Evolutionary conservation across 2,113 vertebrate species (phyloP).

Genomic region (Brachypteracias leptosomus): DNA sequence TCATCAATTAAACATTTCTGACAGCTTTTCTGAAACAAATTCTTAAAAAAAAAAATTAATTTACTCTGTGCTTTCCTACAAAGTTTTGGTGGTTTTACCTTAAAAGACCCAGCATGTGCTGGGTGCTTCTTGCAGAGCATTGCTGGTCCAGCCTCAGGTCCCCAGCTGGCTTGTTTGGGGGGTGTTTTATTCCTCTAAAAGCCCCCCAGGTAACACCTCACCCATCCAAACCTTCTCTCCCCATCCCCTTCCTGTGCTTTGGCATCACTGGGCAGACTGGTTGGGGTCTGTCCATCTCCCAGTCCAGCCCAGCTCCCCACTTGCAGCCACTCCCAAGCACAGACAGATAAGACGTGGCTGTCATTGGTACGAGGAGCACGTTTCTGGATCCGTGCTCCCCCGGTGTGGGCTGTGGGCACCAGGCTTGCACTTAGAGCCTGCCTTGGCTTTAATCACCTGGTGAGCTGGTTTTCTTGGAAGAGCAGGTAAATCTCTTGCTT

Average conservation of each 20-base stretch:
- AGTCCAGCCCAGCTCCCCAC: background rate
- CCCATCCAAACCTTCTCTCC: rapidly evolving
- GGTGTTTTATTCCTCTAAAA: background rate
- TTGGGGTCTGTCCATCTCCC: background rate
- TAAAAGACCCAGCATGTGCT: background rate
- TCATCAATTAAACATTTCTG: slow-evolving; percentile 70
- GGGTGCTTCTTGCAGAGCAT: rapidly evolving
- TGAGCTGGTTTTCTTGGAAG: background rate
- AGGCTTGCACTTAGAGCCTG: background rate
- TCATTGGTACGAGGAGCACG: rapidly evolving
- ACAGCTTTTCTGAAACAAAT: slow-evolving; percentile 57
- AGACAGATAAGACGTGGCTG: rapidly evolving
- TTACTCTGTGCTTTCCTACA: background rate
- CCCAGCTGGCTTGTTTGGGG: too few relatives aligned
- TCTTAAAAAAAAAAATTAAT: too few relatives aligned
- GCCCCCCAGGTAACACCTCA: rapidly evolving
- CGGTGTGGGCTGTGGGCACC: background rate
- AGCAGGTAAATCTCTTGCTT: background rate
- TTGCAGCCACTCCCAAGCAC: background rate
- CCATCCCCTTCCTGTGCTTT: background rate
- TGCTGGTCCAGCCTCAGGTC: background rate
- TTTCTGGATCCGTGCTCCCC: background rate
- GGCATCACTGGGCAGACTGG: rapidly evolving
- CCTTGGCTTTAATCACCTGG: background rate
- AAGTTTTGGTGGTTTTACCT: slow-evolving; percentile 14